Percentiles rank a stretch among this genome's conserved stretches.
Conservation (phyloP, 2,113 vertebrate species). For the Dasyurus viverrinus region DNA sequence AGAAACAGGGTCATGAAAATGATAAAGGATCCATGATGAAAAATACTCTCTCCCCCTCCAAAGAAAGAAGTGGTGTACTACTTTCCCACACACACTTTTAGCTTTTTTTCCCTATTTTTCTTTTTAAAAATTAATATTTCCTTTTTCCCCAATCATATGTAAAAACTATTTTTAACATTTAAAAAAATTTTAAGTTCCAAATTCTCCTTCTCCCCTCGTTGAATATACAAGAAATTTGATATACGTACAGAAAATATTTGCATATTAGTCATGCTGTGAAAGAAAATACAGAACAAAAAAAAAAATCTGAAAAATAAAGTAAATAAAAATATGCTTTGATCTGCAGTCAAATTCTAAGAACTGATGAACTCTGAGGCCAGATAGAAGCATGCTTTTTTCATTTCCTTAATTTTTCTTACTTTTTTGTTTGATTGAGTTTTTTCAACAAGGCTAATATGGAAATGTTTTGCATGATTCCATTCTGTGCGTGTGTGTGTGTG, state of each 20-base stretch:
- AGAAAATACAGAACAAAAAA: background rate
- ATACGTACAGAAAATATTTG: background rate
- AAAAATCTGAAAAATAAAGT: background rate
- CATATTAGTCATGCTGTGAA: background rate
- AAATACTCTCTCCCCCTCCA: background rate
- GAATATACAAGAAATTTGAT: background rate
- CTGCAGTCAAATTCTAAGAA: background rate
- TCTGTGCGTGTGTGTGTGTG: background rate
- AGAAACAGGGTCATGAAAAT: background rate
- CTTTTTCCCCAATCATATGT: background rate
- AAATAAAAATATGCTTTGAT: too few relatives aligned
- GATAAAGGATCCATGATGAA: background rate
- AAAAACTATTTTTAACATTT: background rate
- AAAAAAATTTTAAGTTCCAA: background rate
- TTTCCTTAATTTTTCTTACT: background rate
- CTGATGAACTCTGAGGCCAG: background rate
- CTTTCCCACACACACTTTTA: background rate
- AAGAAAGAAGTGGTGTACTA: background rate
- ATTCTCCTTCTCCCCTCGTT: background rate
- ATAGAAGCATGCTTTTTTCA: background rate
- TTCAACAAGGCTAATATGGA: background rate
- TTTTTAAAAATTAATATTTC: background rate
- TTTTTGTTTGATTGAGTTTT: background rate
- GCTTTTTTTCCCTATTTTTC: background rate
- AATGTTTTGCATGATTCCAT: background rate